Percentiles rank a stretch among this genome's conserved stretches.
Evolutionary conservation across 2,797 vertebrate species (phyloP).

Genomic region (Leuciscus waleckii): DNA sequence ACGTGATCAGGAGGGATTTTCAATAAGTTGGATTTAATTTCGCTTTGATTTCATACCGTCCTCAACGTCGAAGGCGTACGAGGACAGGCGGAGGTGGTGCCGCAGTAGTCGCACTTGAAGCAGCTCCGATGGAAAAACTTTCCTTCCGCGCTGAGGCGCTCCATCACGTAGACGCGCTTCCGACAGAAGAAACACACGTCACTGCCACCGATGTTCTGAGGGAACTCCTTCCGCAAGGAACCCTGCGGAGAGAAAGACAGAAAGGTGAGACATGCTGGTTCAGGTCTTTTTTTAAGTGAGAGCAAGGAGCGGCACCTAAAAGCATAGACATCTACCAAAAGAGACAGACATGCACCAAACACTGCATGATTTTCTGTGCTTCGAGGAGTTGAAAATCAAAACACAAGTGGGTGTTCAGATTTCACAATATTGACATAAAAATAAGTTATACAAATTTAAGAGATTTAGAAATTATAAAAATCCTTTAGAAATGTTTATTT

Average conservation of each 20-base stretch:
- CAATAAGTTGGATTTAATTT: neutral
- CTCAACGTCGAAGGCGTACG: slow-evolving; percentile 93
- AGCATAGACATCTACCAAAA: neutral
- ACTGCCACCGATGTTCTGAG: slow-evolving; percentile 94
- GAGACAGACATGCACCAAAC: neutral
- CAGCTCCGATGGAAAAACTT: slow-evolving; percentile 99
- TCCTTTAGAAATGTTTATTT: too few species aligned
- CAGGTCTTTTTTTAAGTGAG: neutral
- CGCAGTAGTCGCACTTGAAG: slow-evolving; percentile 96
- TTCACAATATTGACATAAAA: neutral
- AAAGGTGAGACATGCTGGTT: slow-evolving; percentile 1
- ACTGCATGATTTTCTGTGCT: neutral
- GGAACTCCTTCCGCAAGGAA: slow-evolving; percentile 95
- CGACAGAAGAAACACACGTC: slow-evolving; percentile 97
- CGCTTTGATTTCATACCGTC: slow-evolving; percentile 80
- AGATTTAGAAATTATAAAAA: neutral
- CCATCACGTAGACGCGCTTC: slow-evolving; percentile 97
- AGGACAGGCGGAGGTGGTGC: slow-evolving; percentile 94
- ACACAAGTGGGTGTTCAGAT: neutral
- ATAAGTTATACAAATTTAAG: neutral
- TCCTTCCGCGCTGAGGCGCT: slow-evolving; percentile 94
- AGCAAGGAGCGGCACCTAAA: neutral
- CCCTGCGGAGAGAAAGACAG: slow-evolving; percentile 75
- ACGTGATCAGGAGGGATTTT: neutral
- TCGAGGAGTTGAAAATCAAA: neutral